A percentile compares a stretch with the other conserved stretches of the same genome.
Conservation (phyloP, 2,888 invertebrate genomes). For the Epinotia demarniana region DNA sequence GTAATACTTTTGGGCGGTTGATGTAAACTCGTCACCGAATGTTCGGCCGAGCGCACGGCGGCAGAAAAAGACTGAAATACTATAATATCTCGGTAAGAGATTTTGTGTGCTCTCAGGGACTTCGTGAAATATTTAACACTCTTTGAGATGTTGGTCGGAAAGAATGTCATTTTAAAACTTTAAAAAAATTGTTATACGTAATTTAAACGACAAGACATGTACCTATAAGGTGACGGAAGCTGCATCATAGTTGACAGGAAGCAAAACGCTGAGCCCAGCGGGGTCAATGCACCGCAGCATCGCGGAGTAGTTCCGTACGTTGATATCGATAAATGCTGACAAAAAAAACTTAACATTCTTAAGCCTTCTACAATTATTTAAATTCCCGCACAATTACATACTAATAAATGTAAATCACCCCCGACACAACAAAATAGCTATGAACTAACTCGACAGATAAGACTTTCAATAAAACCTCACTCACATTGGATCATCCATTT, state of each 20-base stretch:
- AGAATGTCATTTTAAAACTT: neutral
- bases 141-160: too few species aligned
- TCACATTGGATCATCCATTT: too few species aligned
- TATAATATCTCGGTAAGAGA: neutral
- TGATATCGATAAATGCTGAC: slow-evolving; percentile 9
- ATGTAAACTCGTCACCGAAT: neutral
- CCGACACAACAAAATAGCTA: too few species aligned
- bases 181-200: neutral
- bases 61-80: too few species aligned
- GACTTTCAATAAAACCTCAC: too few species aligned
- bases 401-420: too few species aligned
- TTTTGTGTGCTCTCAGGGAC: neutral
- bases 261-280: slow-evolving; percentile 40
- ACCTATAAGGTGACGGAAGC: slow-evolving; percentile 26
- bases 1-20: too few species aligned
- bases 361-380: neutral
- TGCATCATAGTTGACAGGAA: slow-evolving; percentile 43
- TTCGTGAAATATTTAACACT: neutral
- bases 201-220: slow-evolving; percentile 12
- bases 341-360: neutral
- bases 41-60: neutral
- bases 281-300: slow-evolving; percentile 33
- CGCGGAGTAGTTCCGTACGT: slow-evolving; percentile 1
- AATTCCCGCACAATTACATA: too few species aligned
- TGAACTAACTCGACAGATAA: too few species aligned